Evolutionary conservation across 2,797 vertebrate species (phyloP).

Genomic region (Schizopygopsis malacanthus): DNA sequence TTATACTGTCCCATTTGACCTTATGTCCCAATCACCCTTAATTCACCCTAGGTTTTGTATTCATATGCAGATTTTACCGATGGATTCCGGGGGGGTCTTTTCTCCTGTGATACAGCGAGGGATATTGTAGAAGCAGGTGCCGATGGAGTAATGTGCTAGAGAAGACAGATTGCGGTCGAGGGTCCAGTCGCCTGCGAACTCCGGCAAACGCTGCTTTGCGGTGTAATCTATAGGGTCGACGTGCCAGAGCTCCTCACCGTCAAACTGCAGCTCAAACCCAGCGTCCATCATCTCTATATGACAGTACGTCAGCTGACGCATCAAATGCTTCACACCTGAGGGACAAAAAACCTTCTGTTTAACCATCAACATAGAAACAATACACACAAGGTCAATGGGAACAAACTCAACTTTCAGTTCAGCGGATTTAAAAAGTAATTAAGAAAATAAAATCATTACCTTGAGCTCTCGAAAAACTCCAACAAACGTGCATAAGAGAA

Average conservation of each 20-base stretch:
- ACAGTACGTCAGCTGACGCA: constrained; percentile 58
- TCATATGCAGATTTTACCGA: constrained; percentile 11
- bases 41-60: not conserved
- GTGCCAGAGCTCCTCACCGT: constrained; percentile 50
- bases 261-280: constrained; percentile 51
- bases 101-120: not conserved
- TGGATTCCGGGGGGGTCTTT: constrained; percentile 3
- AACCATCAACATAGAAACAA: not conserved
- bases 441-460: constrained; percentile 24
- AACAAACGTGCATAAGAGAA: not conserved
- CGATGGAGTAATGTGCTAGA: not conserved
- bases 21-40: too few species aligned
- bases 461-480: not conserved
- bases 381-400: not conserved
- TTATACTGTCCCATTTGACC: too few species aligned
- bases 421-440: not conserved
- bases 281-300: not conserved
- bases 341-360: not conserved
- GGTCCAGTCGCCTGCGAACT: constrained; percentile 41
- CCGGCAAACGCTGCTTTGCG: not conserved
- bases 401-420: not conserved
- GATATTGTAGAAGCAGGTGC: constrained; percentile 57
- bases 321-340: constrained; percentile 48
- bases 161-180: constrained; percentile 3
- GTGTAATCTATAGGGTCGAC: not conserved